Base-by-base conservation (phyloP, 2,888 invertebrate genomes). In the Scotopteryx bipunctaria region DNA sequence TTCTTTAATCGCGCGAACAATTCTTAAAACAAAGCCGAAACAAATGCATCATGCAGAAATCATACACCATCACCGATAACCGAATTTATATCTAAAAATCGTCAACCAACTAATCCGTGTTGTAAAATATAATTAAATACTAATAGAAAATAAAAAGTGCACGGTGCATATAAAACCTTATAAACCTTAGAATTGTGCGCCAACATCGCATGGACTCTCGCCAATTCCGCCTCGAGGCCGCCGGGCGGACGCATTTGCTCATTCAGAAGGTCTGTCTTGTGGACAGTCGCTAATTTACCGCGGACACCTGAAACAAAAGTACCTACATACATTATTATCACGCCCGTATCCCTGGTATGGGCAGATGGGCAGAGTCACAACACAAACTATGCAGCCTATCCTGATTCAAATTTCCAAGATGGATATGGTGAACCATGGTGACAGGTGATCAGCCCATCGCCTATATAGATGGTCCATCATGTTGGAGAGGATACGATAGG, bases 111-210 rank as follows among this genome's bases (percentile, higher is more conserved):
- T 21, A 14, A n/a, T 15, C 8, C n/a, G 42, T 42, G 32, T 35
- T 25, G 16, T 15, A 51, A 43, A 32, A 37, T 46, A 27, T 49
- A 46, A 55, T 57, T 63, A 67, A 66, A 67, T 67, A 69, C 66
- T 71, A 69, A 62, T 63, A 71, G 71, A 77, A 78, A 76, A 78
- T 76, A 73, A 78, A 77, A 84, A 83, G 88, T 89, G 88, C 89
- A 85, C 77, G 60, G 63, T 60, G 73, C 62, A 81, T 91, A 91
- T 91, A 92, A 92, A 92, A 92, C 92, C 92, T 92, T 91, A 87
- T 88, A 91, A 93, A 96, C 96, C 94, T 97, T 97, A 70, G 97
- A 97, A 91, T 97, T 96, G 88, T 96, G 95, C 60, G 97, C 97
- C 72, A 98, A 86, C 87, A 97, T 93, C 57, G 95, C 94, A 81